Percentiles rank a stretch among this genome's conserved stretches.
Evolutionary conservation across 2,797 vertebrate species (phyloP).

Genomic region (Anabas testudineus): DNA sequence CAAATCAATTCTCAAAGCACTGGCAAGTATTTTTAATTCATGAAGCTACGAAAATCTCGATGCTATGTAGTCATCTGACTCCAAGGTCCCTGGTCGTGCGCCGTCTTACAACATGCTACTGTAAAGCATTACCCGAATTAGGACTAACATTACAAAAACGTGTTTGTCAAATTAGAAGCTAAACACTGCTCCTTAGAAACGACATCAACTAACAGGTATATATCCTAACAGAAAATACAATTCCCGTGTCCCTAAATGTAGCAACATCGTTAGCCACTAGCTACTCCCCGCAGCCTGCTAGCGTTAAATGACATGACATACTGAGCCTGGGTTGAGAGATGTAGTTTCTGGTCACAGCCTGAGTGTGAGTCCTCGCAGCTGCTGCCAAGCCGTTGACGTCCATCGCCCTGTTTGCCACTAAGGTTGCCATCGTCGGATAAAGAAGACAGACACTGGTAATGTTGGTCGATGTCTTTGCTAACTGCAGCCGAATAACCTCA

Average conservation of each 20-base stretch:
- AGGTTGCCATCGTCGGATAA: conserved; percentile 78
- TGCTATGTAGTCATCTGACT: neutral
- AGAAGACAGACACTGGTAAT: conserved; percentile 9
- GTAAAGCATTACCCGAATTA: neutral
- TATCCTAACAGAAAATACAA: rapidly evolving
- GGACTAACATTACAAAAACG: too few species aligned
- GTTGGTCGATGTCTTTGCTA: conserved; percentile 28
- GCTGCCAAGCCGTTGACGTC: conserved; percentile 81
- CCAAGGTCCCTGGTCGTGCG: neutral
- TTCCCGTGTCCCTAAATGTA: conserved; percentile 13
- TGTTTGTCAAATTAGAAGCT: too few species aligned
- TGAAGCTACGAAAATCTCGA: neutral
- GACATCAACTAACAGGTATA: neutral
- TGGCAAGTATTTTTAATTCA: neutral
- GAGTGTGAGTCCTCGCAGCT: conserved; percentile 83
- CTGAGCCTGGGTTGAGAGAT: conserved; percentile 88
- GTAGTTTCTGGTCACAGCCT: conserved; percentile 87
- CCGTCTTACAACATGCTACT: neutral
- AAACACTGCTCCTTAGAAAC: too few species aligned
- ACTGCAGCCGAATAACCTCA: conserved; percentile 16
- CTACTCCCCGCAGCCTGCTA: conserved; percentile 20
- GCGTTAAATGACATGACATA: conserved; percentile 61
- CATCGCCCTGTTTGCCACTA: conserved; percentile 81
- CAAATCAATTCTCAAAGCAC: neutral
- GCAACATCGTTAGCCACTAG: conserved; percentile 39